These are phyloP conservation scores for Parnassius apollo DNA, from an alignment of 2,888 invertebrate genomes.

Conservation along the genomic window DNA sequence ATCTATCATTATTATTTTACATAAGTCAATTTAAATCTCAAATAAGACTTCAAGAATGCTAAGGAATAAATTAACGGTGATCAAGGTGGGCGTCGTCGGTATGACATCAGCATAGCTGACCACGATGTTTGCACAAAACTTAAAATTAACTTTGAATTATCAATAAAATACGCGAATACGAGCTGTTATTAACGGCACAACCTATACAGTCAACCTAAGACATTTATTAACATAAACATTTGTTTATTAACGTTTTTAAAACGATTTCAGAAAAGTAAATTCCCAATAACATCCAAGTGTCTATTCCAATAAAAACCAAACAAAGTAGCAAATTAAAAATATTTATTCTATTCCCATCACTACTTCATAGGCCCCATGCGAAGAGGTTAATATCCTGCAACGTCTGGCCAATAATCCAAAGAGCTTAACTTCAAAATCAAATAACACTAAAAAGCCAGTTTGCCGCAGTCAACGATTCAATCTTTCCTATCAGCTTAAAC, in stretches of 20 bases:
- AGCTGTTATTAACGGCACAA: too few relatives aligned
- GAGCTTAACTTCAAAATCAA: conserved; percentile 49
- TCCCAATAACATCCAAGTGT: too few relatives aligned
- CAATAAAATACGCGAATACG: neutral
- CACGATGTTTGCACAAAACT: conserved; percentile 26
- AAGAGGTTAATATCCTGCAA: conserved; percentile 70
- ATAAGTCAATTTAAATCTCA: conserved; percentile 1
- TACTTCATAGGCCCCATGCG: conserved; percentile 2
- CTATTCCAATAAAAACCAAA: too few relatives aligned
- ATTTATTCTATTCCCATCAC: conserved; percentile 20
- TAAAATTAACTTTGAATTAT: neutral
- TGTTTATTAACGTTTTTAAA: too few relatives aligned
- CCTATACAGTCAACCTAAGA: too few relatives aligned
- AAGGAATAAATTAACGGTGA: conserved; percentile 40
- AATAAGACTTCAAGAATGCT: conserved; percentile 27
- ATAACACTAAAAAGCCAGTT: conserved; percentile 58
- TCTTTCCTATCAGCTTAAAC: conserved; percentile 31
- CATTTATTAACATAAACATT: too few relatives aligned
- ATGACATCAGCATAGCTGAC: conserved; percentile 61
- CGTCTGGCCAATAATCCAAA: conserved; percentile 56
- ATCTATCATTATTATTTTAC: too few relatives aligned
- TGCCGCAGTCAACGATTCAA: conserved; percentile 40
- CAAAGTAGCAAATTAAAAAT: too few relatives aligned
- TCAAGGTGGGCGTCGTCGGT: conserved; percentile 47
- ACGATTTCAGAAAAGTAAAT: too few relatives aligned